Evolutionary conservation across 1,140 invertebrate genomes (phyloP).

Genomic region (Manduca sexta): DNA sequence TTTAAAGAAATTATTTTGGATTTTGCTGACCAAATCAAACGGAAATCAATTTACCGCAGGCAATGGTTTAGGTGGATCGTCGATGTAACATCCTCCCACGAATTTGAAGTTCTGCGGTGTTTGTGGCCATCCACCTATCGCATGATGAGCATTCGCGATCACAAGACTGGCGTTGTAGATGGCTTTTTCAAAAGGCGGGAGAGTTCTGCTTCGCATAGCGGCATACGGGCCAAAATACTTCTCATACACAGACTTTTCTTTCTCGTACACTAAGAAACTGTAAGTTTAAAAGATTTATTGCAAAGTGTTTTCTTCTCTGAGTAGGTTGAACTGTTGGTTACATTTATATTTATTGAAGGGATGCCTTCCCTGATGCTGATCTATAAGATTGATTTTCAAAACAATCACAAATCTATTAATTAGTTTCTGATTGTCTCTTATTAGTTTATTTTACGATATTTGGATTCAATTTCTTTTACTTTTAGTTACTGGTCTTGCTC

Average conservation of each 20-base stretch:
- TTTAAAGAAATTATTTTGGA: too few relatives aligned
- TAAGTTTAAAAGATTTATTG: not conserved
- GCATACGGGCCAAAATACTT: slow-evolving; percentile 12
- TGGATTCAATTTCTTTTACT: not conserved
- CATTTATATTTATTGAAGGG: too few relatives aligned
- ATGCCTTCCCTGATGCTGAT: too few relatives aligned
- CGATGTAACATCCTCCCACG: slow-evolving; percentile 49
- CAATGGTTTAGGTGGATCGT: slow-evolving; percentile 4
- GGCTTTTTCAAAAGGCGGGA: slow-evolving; percentile 23
- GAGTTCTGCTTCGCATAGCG: slow-evolving; percentile 11
- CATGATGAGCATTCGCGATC: slow-evolving; percentile 28
- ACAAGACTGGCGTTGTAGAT: slow-evolving; percentile 34
- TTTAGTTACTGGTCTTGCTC: not conserved
- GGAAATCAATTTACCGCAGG: slow-evolving; percentile 5
- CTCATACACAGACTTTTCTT: slow-evolving; percentile 13
- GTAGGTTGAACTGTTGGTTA: too few relatives aligned
- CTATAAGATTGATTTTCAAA: too few relatives aligned
- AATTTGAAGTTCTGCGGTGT: slow-evolving; percentile 32
- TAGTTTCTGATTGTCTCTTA: not conserved
- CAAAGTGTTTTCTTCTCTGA: too few relatives aligned
- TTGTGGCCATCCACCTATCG: slow-evolving; percentile 15
- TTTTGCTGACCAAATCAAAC: too few relatives aligned
- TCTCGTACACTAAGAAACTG: slow-evolving; percentile 10
- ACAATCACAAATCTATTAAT: too few relatives aligned
- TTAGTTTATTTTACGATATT: not conserved